A percentile compares a stretch with the other conserved stretches of the same genome.
phyloP scores from a whole-genome alignment of 2,797 vertebrate genomes.

The Oceanodroma leucorhoa region DNA sequence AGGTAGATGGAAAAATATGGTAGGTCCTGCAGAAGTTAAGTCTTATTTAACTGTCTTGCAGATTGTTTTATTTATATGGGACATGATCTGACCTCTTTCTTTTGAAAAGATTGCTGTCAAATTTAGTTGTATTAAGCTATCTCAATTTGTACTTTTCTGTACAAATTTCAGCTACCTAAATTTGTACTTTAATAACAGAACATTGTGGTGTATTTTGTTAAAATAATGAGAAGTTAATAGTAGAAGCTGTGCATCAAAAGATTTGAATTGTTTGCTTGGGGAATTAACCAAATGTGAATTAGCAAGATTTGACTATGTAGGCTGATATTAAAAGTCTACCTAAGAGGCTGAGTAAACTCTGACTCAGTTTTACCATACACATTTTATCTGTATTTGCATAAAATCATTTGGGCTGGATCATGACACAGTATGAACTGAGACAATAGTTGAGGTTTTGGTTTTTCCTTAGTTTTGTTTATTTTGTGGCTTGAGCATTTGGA shows the following conservation, averaged over 20 bases:
- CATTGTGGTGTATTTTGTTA: neutral
- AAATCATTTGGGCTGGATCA: slow-evolving; percentile 40
- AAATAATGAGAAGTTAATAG: neutral
- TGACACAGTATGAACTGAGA: slow-evolving; percentile 29
- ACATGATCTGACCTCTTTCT: neutral
- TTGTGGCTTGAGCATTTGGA: slow-evolving; percentile 53
- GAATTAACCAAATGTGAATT: neutral
- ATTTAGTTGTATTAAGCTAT: neutral
- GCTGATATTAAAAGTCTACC: neutral
- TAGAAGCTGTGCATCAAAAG: neutral
- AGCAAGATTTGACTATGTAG: neutral
- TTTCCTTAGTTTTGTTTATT: slow-evolving; percentile 54
- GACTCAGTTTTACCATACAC: slow-evolving; percentile 52
- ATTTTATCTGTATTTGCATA: slow-evolving; percentile 53
- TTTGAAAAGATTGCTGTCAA: neutral
- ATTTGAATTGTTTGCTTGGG: neutral
- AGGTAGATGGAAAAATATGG: neutral
- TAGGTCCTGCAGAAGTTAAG: neutral
- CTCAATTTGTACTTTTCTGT: neutral
- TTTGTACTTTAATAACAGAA: neutral
- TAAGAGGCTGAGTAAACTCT: slow-evolving; percentile 28
- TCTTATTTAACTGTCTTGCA: neutral
- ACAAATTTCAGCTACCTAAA: neutral
- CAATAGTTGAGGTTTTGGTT: slow-evolving; percentile 57
- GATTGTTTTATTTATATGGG: neutral